A percentile compares a stretch with the other conserved stretches of the same genome.
These are phyloP conservation scores for Tragulus kanchil DNA, from an alignment of 2,113 vertebrate species.

Conservation along the genomic window DNA sequence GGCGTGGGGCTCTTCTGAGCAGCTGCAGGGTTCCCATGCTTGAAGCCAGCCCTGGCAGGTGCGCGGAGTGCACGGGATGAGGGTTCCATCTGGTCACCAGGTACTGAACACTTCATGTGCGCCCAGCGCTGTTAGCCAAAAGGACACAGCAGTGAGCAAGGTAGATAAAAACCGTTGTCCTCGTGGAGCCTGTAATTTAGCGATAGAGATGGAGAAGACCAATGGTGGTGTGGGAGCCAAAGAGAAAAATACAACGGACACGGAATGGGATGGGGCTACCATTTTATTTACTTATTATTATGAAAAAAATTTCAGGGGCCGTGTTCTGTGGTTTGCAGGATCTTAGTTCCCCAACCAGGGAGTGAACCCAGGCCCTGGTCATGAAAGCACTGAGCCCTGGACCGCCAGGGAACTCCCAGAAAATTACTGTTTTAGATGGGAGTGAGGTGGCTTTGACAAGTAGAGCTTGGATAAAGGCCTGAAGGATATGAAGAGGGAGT, in stretches of 20 bases:
- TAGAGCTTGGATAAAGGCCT: no score
- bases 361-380: no score
- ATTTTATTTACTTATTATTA: background rate
- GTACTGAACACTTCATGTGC: fast-evolving
- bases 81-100: no score
- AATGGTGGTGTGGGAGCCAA: background rate
- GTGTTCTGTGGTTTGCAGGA: no score
- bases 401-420: no score
- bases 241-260: background rate
- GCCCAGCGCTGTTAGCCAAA: background rate
- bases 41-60: background rate
- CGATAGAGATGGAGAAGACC: background rate
- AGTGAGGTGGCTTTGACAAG: no score
- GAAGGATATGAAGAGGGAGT: no score
- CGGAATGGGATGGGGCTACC: background rate
- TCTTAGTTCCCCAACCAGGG: no score
- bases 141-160: background rate
- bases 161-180: background rate
- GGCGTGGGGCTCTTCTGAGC: background rate
- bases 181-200: background rate
- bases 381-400: no score
- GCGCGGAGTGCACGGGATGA: background rate
- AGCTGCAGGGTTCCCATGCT: background rate
- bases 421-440: no score
- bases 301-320: no score